These are phyloP conservation scores for Cephus sareptanus DNA, from an alignment of 2,888 invertebrate species.

Conservation along the genomic window DNA sequence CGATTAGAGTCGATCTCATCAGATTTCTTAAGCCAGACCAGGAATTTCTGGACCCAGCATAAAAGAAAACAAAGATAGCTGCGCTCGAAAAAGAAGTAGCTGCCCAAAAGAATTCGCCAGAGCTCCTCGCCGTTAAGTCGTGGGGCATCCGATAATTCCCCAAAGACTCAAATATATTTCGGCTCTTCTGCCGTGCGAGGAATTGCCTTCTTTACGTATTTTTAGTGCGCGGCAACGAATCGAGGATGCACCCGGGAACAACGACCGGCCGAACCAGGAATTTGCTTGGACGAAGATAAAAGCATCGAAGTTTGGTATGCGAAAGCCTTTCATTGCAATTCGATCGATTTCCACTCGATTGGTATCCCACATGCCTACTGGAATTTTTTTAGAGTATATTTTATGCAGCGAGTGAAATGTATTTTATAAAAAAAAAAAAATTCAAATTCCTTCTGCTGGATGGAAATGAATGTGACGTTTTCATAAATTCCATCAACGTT, in stretches of 20 bases:
- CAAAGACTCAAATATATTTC: constrained; percentile 22
- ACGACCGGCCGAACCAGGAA: constrained; percentile 21
- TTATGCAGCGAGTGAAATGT: background rate
- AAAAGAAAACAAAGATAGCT: background rate
- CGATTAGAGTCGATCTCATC: background rate
- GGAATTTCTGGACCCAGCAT: background rate
- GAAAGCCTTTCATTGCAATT: background rate
- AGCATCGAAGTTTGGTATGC: background rate
- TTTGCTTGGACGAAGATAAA: background rate
- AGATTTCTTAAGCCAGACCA: background rate
- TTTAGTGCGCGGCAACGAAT: constrained; percentile 7
- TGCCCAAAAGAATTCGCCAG: background rate
- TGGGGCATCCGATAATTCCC: constrained; percentile 40
- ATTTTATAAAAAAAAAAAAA: background rate
- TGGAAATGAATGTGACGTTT: background rate
- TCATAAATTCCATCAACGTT: background rate
- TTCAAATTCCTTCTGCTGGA: background rate
- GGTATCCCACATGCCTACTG: background rate
- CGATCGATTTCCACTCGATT: background rate
- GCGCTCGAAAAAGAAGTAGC: background rate
- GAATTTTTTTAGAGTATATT: background rate
- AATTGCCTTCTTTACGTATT: constrained; percentile 36
- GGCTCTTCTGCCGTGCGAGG: constrained; percentile 15
- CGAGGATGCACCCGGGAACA: constrained; percentile 19
- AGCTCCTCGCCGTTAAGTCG: background rate